Evolutionary conservation across 2,888 invertebrate genomes (phyloP).

Genomic region (Drosophila paramelanica): DNA sequence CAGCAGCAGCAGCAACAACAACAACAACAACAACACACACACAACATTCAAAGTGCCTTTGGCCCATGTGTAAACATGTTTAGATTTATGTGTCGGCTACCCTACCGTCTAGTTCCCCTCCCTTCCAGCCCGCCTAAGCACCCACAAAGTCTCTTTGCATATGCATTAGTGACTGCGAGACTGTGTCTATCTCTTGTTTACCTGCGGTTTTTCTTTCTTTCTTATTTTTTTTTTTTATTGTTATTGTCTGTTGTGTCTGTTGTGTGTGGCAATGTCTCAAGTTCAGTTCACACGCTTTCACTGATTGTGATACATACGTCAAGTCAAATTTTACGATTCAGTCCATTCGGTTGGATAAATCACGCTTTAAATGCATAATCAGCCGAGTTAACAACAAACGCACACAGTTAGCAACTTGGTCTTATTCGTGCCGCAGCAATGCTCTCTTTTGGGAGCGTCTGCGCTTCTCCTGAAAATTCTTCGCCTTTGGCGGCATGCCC

Average conservation of each 20-base stretch:
- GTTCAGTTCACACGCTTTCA: constrained; percentile 85
- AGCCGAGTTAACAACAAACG: constrained; percentile 33
- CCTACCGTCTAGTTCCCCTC: constrained; percentile 23
- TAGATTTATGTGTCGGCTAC: constrained; percentile 62
- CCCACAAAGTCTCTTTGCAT: constrained; percentile 44
- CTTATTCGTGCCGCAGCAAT: constrained; percentile 3
- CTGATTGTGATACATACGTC: constrained; percentile 65
- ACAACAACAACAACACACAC: constrained; percentile 19
- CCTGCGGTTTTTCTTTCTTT: constrained; percentile 34
- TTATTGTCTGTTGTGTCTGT: constrained; percentile 29
- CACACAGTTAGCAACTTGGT: not conserved
- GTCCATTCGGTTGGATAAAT: constrained; percentile 54
- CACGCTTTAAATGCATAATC: constrained; percentile 59
- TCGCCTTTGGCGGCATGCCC: constrained; percentile 42
- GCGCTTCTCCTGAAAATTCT: constrained; percentile 19
- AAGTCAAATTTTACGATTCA: constrained; percentile 59
- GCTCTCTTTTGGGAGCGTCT: constrained; percentile 6
- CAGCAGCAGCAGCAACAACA: constrained; percentile 26
- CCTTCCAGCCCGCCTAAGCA: not conserved
- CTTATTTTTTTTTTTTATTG: constrained; percentile 2
- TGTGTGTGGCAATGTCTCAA: constrained; percentile 64
- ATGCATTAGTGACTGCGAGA: constrained; percentile 45
- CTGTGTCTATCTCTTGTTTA: constrained; percentile 45
- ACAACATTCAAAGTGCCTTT: constrained; percentile 46
- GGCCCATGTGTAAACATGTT: constrained; percentile 64